These are phyloP conservation scores for Caradrina kadenii DNA, from an alignment of 2,888 invertebrate species.

Conservation along the genomic window DNA sequence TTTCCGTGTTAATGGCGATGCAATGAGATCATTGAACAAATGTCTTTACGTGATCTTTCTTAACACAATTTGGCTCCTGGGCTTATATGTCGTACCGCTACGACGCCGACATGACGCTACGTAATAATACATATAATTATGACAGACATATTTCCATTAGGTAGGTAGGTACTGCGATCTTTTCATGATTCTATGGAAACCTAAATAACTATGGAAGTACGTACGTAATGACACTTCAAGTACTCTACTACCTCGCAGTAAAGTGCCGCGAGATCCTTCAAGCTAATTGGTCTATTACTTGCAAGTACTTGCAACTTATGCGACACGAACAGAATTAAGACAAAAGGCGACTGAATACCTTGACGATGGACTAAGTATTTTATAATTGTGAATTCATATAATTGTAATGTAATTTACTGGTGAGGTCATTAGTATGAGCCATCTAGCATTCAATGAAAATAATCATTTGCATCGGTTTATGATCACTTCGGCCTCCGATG, in stretches of 20 bases:
- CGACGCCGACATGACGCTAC: neutral
- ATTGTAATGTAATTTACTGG: slow-evolving; percentile 62
- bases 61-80: neutral
- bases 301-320: slow-evolving; percentile 27
- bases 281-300: slow-evolving; percentile 60
- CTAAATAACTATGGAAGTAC: slow-evolving; percentile 6
- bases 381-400: slow-evolving; percentile 53
- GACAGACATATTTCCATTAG: neutral
- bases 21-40: slow-evolving; percentile 7
- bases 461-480: slow-evolving; percentile 68
- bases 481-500: slow-evolving; percentile 66
- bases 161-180: no score
- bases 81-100: neutral
- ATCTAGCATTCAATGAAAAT: slow-evolving; percentile 62
- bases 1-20: slow-evolving; percentile 13
- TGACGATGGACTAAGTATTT: slow-evolving; percentile 35
- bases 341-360: slow-evolving; percentile 43
- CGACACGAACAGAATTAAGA: slow-evolving; percentile 48
- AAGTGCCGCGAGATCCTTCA: slow-evolving; percentile 54
- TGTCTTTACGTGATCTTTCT: neutral
- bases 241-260: slow-evolving; percentile 13
- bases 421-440: slow-evolving; percentile 61
- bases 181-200: neutral
- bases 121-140: neutral
- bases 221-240: slow-evolving; percentile 25